Evolutionary conservation across 2,797 vertebrate species (phyloP), one percentile per base, ranked within the genome.

Genomic region (Steatocranus sp.): DNA sequence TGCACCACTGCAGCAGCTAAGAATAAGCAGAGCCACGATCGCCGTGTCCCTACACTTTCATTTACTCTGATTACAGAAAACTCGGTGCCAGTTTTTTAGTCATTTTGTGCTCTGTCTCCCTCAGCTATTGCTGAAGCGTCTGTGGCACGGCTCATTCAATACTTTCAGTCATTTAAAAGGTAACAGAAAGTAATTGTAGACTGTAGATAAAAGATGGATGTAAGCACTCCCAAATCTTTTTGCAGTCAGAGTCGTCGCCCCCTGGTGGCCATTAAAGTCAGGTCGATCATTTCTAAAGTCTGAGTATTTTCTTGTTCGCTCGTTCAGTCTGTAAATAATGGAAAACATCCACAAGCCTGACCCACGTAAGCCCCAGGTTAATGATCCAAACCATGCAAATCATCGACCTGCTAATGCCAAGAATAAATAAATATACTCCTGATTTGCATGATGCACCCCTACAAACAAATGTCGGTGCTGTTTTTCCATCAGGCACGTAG

Each of bases 151-250:
- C 30, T 36, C 58, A 20, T 20, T 36, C 32, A 14, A 36, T 2
- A 63, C 34, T 36, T 63, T 20, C 3, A 32, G 18, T 12, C 18
- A 20, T 63, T 63, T 36, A 8, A 63, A 36, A 0, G 32, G 10
- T 0, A 61, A 36, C 12, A 0, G 0, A n/a, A 63, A 11, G 32
- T 63, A 0, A 61, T 9, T 61, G 34, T 20, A 63, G 58, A 20
- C 58, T 63, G 34, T 58, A 34, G 9, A 58, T 58, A 58, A 58
- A 58, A 58, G 54, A 58, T 11, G 54, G 30, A 0, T n/a, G 30
- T n/a, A 34, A 34, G 30, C 54, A 6, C 27, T 10, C 14, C 8
- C 5, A 4, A 17, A 17, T 54, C 51, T 27, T 0, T 54, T 0
- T 15, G 51, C 51, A 9, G 14, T 54, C 25, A 15, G 14, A 5